Conservation (phyloP, 64 coral and sea anemone species). For the Exaiptasia diaphana region DNA sequence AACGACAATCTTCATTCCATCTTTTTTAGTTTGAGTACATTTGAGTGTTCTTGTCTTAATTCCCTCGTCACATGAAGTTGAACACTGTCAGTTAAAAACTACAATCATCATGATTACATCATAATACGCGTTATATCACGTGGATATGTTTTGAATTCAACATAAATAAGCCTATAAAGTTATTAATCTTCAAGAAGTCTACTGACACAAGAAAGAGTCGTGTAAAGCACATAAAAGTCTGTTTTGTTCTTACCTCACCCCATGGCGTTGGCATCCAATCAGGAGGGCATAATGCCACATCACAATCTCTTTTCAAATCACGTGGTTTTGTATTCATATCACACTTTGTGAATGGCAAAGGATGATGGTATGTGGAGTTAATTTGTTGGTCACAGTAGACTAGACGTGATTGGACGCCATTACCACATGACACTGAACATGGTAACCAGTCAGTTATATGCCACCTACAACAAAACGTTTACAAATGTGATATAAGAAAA, state of each 20-base stretch:
- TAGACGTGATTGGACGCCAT: constrained; percentile 46
- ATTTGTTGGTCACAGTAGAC: constrained; percentile 42
- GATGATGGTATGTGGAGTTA: not conserved
- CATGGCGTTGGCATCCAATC: constrained; percentile 47
- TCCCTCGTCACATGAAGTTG: constrained; percentile 59
- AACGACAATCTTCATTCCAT: constrained; percentile 31
- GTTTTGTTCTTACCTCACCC: constrained; percentile 27
- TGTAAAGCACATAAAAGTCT: not conserved
- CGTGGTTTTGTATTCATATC: not conserved
- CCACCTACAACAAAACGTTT: constrained; percentile 47
- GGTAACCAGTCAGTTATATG: constrained; percentile 58
- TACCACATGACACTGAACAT: constrained; percentile 74
- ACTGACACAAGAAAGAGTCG: not conserved
- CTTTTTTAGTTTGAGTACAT: constrained; percentile 46
- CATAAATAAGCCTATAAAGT: not conserved
- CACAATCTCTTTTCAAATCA: constrained; percentile 52
- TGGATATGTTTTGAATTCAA: not conserved
- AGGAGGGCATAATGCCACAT: constrained; percentile 46
- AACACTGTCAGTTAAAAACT: constrained; percentile 78
- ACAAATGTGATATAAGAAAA: too few species aligned
- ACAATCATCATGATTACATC: not conserved
- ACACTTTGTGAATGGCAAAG: constrained; percentile 20
- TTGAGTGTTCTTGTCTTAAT: constrained; percentile 28
- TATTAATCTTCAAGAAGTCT: not conserved
- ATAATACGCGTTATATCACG: not conserved